Base-by-base conservation (phyloP, 2,113 vertebrate species). In the Rhinolophus sinicus region DNA sequence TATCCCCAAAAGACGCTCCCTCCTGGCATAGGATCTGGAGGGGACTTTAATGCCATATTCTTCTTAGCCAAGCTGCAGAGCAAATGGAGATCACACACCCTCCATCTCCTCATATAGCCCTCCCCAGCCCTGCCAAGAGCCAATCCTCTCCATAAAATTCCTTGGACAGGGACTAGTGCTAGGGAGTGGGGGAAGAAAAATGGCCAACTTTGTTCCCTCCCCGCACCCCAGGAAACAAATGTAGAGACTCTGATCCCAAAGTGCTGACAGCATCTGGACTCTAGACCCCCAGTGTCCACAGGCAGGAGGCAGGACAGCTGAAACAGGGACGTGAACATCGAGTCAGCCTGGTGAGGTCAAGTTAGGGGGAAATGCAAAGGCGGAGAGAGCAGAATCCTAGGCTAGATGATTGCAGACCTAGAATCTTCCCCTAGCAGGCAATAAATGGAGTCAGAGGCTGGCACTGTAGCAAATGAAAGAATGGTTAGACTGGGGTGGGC, bases 221-320 rank as follows among this genome's bases (percentile, higher is more conserved):
- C 58, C 10, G 0, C 9, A n/a, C 3, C 12, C 40, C 77, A 64
- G 28, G n/a, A 95, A 90, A 90, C 60, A 87, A 88, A 50, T 24
- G 33, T 44, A 90, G 62, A 94, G 62, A 65, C 16, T 73, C 72
- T 22, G 54, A 47, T 94, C 94, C 77, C 92, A 19, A 84, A 93
- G 82, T 52, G 30, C 65, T 72, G 77, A 83, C n/a, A 96, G 88
- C 35, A 85, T 93, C 54, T 89, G 56, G 44, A 52, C 90, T n/a
- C 84, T 1, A 72, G 60, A 75, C 28, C 90, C 65, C 58, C 2
- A 9, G 92, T 30, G 40, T 90, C 81, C 80, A 78, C 12, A 11
- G 47, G 22, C 64, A 33, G 47, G 26, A 88, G 15, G 67, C n/a
- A 73, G 38, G 47, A 56, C 26, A 35, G 44, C 38, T 30, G 56